Base-by-base conservation (phyloP, 2,797 vertebrate genomes). In the Masticophis lateralis region DNA sequence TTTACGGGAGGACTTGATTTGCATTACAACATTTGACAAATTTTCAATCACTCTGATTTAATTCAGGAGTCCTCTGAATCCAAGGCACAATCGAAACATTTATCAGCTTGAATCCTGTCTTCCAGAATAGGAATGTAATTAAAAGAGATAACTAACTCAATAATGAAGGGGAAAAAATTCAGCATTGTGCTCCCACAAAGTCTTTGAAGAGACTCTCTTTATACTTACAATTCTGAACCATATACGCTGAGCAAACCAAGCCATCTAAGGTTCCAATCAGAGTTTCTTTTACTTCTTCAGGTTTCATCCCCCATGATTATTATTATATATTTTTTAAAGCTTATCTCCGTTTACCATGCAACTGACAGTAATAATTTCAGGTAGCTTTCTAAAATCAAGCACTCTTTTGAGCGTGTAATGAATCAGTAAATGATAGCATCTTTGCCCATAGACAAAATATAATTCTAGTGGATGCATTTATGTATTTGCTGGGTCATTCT, bases 341-440 rank as follows among this genome's bases (percentile, higher is more conserved):
- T 96, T 59, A 87, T 91, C 96, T 96, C 89, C 90, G 55, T 89
- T 96, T 91, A 88, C 86, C 90, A 89, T 93, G 95, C 79, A 94
- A 18, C 43, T 60, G 61, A 89, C 32, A 91, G 91, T 47, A 91
- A 87, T 95, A 94, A 97, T 96, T 96, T 94, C 96, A 97, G 96
- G 97, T 95, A 94, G 93, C 88, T 95, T 96, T 94, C 86, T 61
- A 86, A 95, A 97, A 97, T 95, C 96, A 97, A 96, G 95, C 94
- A 92, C 66, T 96, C 97, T 61, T 93, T 94, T 95, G 96, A 93
- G 97, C 96, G 89, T 94, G 95, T 97, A 97, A 98, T 97, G 97
- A 98, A 97, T 98, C 97, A 97, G 97, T 94, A 96, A 97, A 96
- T 92, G 96, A 97, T 95, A 95, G 95, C 87, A 92, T 95, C 93